Evolutionary conservation across 2,113 vertebrate genomes (phyloP), one percentile per base, ranked within the genome.

Genomic region (Triplophysa tibetana): DNA sequence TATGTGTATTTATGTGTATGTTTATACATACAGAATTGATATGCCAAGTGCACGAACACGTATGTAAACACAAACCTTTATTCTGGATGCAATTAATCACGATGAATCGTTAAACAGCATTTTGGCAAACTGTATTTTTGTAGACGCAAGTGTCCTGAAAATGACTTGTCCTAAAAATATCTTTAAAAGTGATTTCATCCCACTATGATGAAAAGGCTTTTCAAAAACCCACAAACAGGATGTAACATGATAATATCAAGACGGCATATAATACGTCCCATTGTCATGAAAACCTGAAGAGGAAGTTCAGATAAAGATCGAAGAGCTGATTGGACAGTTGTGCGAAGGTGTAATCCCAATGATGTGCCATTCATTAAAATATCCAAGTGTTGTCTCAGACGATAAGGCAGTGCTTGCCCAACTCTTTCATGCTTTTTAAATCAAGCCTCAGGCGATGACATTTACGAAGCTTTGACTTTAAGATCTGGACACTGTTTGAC

Each of bases 311-410:
- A 73, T 43, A 43, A 43, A 61, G 54, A 60, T 43, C 1, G 13
- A 43, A 43, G 33, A 60, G 70, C 33, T 24, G 70, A 73, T 73
- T 43, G 54, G 70, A 9, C 54, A 73, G 54, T 11, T 73, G 54
- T 60, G 29, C 58, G n/a, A 58, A 60, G 2, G 33, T 73, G 14
- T 61, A 21, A 21, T 33, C 54, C 54, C n/a, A 43, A 24, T 41
- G 33, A 73, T 41, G 70, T 70, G 69, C 54, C 69, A 72, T 56
- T 72, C 69, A 72, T 72, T 21, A 72, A 73, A 56, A 41, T 11
- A 38, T 38, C 48, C 69, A 72, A 58, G 26, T 72, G 26, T 72
- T 38, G 48, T 54, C 45, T 70, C 26, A 11, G 4, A 21, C 0
- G 17, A 56, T 60, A 73, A 73, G 21, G 17, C 50, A 14, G 69